Evolutionary conservation across 2,888 invertebrate genomes (phyloP), one percentile per base, ranked within the genome.

Genomic region (Liodrosophila aerea): DNA sequence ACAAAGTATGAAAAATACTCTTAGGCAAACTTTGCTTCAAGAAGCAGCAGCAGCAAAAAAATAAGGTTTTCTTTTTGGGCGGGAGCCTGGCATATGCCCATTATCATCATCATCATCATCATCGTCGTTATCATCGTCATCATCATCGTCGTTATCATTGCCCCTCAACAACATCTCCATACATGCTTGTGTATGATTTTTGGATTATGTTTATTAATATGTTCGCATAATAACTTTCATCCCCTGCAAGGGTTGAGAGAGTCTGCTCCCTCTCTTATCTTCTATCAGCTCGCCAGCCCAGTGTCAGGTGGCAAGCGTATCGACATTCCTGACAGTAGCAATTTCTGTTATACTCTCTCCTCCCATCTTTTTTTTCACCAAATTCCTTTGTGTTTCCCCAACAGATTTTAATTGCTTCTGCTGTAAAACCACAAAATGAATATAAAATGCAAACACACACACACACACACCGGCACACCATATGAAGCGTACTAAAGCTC

Each of bases 161-260:
- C 44, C 39, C 46, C 40, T 46, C 46, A 39, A 52, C 36, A 51
- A 16, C 45, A 60, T 43, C 58, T 45, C 41, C 44, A 45, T 59
- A n/a, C 5, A 62, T 43, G 39, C 46, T 53, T 63, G 60, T 65
- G 41, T 73, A 65, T 78, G 69, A 66, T 68, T 70, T 73, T 47
- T 47, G 68, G 66, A 77, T 78, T 77, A 73, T 71, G 63, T 68
- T 63, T 64, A 75, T 77, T 76, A 66, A 78, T 75, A 75, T 68
- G 67, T 58, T 53, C 62, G 59, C 58, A 52, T 58, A 52, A 64
- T 64, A 73, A 56, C 63, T 47, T 62, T 47, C 36, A 15, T 7
- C 5, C 7, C 15, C 15, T 4, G 9, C 39, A 64, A 57, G 51
- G 37, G 51, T 46, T 62, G 18, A 50, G n/a, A 56, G 18, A 50